A percentile compares a stretch with the other conserved stretches of the same genome.
Evolutionary conservation across 2,797 vertebrate genomes (phyloP).

Genomic region (Microchirus variegatus): DNA sequence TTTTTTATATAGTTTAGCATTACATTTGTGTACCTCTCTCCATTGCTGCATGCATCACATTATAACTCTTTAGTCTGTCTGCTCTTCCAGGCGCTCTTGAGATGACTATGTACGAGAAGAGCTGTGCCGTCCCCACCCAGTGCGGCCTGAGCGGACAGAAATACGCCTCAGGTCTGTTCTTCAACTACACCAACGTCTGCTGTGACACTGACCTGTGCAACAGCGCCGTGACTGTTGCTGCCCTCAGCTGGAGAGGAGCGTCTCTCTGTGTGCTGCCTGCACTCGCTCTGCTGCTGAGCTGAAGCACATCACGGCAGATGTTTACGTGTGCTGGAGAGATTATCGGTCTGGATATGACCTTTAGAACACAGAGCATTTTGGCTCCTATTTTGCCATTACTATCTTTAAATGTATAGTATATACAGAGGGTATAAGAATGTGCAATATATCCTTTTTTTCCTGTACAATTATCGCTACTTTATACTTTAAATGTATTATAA

Average conservation of each 20-base stretch:
- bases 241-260: slow-evolving; percentile 39
- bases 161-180: slow-evolving; percentile 71
- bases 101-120: slow-evolving; percentile 80
- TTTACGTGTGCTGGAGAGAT: neutral
- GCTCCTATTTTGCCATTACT: too few relatives aligned
- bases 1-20: too few relatives aligned
- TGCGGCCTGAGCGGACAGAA: slow-evolving; percentile 77
- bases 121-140: slow-evolving; percentile 75
- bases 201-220: slow-evolving; percentile 86
- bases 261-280: slow-evolving; percentile 56
- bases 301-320: neutral
- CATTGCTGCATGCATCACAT: neutral
- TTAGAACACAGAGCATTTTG: too few relatives aligned
- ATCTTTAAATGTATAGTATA: too few relatives aligned
- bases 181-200: slow-evolving; percentile 82
- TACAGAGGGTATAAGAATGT: too few relatives aligned
- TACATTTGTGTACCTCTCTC: neutral
- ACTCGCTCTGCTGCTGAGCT: slow-evolving; percentile 54
- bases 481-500: too few relatives aligned
- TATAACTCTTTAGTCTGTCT: neutral
- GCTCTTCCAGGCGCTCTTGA: slow-evolving; percentile 63
- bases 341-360: neutral
- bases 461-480: too few relatives aligned
- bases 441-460: too few relatives aligned
- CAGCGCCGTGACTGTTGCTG: slow-evolving; percentile 13